phyloP scores from a whole-genome alignment of 2,797 vertebrate genomes.

The Pygocentrus nattereri region DNA sequence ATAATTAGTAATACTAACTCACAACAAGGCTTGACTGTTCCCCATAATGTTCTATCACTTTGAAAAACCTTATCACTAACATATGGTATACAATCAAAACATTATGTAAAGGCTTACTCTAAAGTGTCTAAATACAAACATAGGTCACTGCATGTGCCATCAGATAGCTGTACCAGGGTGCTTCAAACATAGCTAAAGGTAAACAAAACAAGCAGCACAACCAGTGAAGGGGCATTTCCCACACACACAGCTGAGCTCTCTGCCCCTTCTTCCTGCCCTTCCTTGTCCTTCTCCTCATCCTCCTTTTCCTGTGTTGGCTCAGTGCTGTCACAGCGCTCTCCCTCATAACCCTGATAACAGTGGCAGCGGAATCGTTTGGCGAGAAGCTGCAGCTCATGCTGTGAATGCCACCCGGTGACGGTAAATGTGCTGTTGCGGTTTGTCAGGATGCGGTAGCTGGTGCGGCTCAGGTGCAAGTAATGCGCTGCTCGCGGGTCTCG shows the following conservation, averaged over 20 bases:
- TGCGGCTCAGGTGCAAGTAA: slow-evolving; percentile 80
- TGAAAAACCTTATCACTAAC: slow-evolving; percentile 6
- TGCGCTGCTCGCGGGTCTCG: slow-evolving; percentile 69
- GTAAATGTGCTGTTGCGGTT: slow-evolving; percentile 69
- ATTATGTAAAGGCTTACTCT: slow-evolving; percentile 16
- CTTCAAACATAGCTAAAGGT: slow-evolving; percentile 54
- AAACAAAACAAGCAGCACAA: slow-evolving; percentile 65
- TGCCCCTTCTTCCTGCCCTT: slow-evolving; percentile 61
- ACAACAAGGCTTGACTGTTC: slow-evolving; percentile 14
- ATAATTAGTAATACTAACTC: slow-evolving; percentile 11
- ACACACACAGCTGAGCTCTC: slow-evolving; percentile 42
- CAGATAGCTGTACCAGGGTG: slow-evolving; percentile 4
- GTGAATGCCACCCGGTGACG: slow-evolving; percentile 73
- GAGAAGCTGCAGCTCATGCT: slow-evolving; percentile 71
- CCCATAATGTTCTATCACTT: background rate
- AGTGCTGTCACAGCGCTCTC: slow-evolving; percentile 74
- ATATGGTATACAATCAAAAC: slow-evolving; percentile 28
- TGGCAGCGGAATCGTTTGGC: slow-evolving; percentile 79
- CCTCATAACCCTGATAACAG: slow-evolving; percentile 82
- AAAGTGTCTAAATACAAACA: slow-evolving; percentile 44
- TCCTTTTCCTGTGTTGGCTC: slow-evolving; percentile 67
- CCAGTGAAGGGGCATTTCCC: slow-evolving; percentile 28
- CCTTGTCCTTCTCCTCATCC: slow-evolving; percentile 55
- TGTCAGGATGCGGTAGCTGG: slow-evolving; percentile 72
- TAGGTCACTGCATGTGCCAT: slow-evolving; percentile 56